Evolutionary conservation across 2,113 vertebrate genomes (phyloP), one percentile per base, ranked within the genome.

Genomic region (Phalacrocorax brasilianus): DNA sequence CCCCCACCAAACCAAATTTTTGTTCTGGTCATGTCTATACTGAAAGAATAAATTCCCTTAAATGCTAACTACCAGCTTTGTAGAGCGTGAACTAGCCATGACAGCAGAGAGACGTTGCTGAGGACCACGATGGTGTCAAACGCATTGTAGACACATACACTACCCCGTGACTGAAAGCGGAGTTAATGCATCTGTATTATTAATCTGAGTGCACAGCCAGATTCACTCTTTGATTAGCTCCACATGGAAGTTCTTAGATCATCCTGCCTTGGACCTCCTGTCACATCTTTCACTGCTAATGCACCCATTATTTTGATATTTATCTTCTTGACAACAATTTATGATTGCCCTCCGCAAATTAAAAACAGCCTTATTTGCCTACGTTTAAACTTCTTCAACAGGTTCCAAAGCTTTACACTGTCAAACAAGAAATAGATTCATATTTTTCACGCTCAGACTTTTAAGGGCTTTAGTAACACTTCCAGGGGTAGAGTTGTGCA

Each of bases 251-350:
- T 38, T 76, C 67, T 76, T 26, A 53, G 74, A 92, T 76, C 74
- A 76, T n/a, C 74, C 85, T 88, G 53, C 75, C 71, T 85, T 0
- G 1, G 66, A 88, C 78, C 74, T 88, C 67, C 88, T 77, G 82
- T 58, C 82, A 80, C 88, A 93, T 77, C 92, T 79, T 86, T 89
- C 67, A 53, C 42, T 63, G 58, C 50, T 91, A 93, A 95, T 59
- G 75, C 59, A 74, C 47, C 42, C 58, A 26, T 93, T 96, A 93
- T 53, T 91, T 90, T 1, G 1, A 2, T 71, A 86, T 93, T 88
- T 94, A 80, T 90, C 81, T 82, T 93, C 85, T 14, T 62, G 63
- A 94, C 47, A 89, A 85, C 53, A 45, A 40, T 62, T 79, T 55
- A 47, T 19, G 67, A 78, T 27, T 58, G 45, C 67, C 73, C 42